Evolutionary conservation across 1,140 invertebrate species (phyloP).

Genomic region (Microplitis demolitor): DNA sequence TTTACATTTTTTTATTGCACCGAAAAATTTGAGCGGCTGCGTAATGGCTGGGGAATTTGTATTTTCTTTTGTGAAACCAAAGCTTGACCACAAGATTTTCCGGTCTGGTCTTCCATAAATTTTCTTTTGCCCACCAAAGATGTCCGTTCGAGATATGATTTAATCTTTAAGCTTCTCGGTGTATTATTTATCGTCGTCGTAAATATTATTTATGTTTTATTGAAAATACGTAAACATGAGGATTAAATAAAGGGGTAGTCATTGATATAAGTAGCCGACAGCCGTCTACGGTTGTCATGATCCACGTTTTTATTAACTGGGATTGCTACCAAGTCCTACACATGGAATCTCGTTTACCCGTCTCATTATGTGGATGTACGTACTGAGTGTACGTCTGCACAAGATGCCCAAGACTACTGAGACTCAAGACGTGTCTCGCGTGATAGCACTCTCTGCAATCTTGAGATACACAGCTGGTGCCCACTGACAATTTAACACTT

Average conservation of each 20-base stretch:
- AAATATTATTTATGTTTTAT: neutral
- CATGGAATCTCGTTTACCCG: conserved; percentile 22
- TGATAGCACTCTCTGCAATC: neutral
- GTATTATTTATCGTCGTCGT: neutral
- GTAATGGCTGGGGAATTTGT: neutral
- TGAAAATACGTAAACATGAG: neutral
- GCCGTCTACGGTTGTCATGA: conserved; percentile 19
- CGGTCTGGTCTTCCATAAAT: conserved; percentile 24
- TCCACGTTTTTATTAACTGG: conserved; percentile 32
- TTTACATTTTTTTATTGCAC: neutral
- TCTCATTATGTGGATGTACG: conserved; percentile 18
- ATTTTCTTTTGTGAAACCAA: neutral
- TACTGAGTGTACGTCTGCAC: conserved; percentile 13
- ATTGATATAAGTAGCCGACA: neutral
- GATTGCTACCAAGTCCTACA: too few relatives aligned
- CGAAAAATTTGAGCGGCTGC: conserved; percentile 6
- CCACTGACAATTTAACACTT: conserved; percentile 9
- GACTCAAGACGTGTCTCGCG: neutral
- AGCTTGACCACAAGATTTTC: conserved; percentile 28
- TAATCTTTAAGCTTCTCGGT: neutral
- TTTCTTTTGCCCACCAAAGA: conserved; percentile 24
- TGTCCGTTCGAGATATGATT: neutral
- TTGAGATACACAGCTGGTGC: neutral
- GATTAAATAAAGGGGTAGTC: neutral
- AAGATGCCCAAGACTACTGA: neutral